These are phyloP conservation scores for Eleginops maclovinus DNA, from an alignment of 2,113 vertebrate genomes.

Conservation along the genomic window DNA sequence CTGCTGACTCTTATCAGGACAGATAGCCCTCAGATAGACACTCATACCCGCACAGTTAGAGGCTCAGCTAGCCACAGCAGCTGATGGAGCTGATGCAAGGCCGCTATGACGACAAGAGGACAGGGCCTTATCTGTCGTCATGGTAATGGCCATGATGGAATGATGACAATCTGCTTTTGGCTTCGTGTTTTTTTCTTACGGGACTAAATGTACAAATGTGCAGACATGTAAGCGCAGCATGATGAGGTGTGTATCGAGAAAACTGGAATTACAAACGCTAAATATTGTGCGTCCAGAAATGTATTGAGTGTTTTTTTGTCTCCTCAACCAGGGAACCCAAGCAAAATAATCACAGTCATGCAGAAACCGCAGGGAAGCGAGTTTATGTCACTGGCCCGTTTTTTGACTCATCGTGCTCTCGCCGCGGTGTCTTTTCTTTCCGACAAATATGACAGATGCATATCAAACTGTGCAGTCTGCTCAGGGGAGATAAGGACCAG, in stretches of 20 bases:
- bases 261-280: not conserved
- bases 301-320: slow-evolving; percentile 1
- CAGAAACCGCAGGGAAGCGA: slow-evolving; percentile 71
- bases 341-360: slow-evolving; percentile 63
- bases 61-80: slow-evolving; percentile 65
- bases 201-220: slow-evolving; percentile 30
- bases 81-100: slow-evolving; percentile 66
- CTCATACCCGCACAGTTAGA: slow-evolving; percentile 62
- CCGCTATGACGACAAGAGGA: slow-evolving; percentile 71
- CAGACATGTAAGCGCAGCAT: slow-evolving; percentile 27
- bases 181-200: slow-evolving; percentile 41
- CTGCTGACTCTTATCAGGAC: slow-evolving; percentile 64
- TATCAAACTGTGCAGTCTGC: slow-evolving; percentile 85
- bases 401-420: slow-evolving; percentile 78
- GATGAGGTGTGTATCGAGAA: slow-evolving; percentile 12
- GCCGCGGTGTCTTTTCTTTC: slow-evolving; percentile 83
- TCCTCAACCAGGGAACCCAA: slow-evolving; percentile 31
- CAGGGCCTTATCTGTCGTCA: slow-evolving; percentile 78
- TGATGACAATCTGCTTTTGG: slow-evolving; percentile 73
- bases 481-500: slow-evolving; percentile 83
- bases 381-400: slow-evolving; percentile 71
- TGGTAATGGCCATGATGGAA: slow-evolving; percentile 74
- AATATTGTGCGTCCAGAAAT: not conserved
- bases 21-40: slow-evolving; percentile 64
- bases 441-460: slow-evolving; percentile 86